Evolutionary conservation across 2,888 invertebrate genomes (phyloP).

Genomic region (Epistrophe eligans): DNA sequence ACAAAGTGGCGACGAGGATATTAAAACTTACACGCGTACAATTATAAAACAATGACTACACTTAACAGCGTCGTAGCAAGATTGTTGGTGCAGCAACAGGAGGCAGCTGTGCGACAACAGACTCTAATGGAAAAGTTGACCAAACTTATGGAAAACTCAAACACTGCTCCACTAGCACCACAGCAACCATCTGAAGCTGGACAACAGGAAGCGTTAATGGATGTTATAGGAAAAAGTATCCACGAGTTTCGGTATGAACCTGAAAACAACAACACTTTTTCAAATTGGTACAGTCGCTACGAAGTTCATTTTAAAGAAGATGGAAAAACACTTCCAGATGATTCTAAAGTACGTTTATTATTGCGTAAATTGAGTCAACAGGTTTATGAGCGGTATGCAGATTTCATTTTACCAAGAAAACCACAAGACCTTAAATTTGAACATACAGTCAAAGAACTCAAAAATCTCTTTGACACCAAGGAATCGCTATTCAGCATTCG

Average conservation of each 20-base stretch:
- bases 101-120: not conserved
- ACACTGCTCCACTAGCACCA: not conserved
- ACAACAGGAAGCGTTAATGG: not conserved
- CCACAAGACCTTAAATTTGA: not conserved
- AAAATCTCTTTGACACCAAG: not conserved
- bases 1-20: too few species aligned
- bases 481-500: slow-evolving; percentile 5
- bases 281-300: not conserved
- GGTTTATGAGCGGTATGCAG: not conserved
- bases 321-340: not conserved
- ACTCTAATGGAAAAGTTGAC: not conserved
- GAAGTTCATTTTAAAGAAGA: not conserved
- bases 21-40: too few species aligned
- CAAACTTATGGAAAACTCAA: too few species aligned
- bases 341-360: not conserved
- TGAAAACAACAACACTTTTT: not conserved
- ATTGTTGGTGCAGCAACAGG: not conserved
- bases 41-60: not conserved
- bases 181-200: not conserved
- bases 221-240: not conserved
- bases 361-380: not conserved
- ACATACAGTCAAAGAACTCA: not conserved
- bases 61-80: not conserved
- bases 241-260: not conserved
- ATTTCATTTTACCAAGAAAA: not conserved